These are phyloP conservation scores for Drosophila ironensis DNA, from an alignment of 1,140 invertebrate genomes.

Conservation along the genomic window DNA sequence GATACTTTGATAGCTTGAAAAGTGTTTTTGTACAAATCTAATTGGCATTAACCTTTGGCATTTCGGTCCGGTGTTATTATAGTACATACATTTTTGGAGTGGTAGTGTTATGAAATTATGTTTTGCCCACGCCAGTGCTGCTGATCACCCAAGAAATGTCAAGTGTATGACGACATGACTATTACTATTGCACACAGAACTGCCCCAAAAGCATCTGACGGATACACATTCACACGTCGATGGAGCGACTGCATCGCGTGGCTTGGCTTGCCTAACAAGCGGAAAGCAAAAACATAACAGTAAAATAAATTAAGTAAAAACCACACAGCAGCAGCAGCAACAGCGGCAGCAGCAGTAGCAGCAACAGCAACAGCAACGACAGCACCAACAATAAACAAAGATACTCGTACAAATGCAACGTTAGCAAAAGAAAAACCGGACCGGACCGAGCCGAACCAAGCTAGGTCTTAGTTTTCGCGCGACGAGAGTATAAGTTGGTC, in stretches of 20 bases:
- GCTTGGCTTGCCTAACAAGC: constrained; percentile 65
- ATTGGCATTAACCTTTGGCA: constrained; percentile 71
- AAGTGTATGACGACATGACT: constrained; percentile 40
- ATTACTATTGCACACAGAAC: constrained; percentile 20
- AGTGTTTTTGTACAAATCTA: constrained; percentile 33
- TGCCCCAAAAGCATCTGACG: constrained; percentile 59
- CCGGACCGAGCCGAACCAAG: constrained; percentile 57
- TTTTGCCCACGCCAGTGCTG: constrained; percentile 43
- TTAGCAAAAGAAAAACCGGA: constrained; percentile 49
- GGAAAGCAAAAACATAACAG: constrained; percentile 76
- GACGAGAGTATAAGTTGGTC: constrained; percentile 68
- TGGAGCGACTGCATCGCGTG: constrained; percentile 26
- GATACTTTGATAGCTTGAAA: constrained; percentile 18
- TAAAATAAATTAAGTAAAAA: constrained; percentile 77
- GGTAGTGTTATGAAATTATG: constrained; percentile 54
- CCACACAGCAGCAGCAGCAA: constrained; percentile 38
- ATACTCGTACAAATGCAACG: constrained; percentile 51
- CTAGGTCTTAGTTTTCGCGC: constrained; percentile 18
- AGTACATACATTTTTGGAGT: constrained; percentile 34
- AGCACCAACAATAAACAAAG: constrained; percentile 1
- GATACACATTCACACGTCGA: constrained; percentile 45
- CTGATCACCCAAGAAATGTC: constrained; percentile 57
- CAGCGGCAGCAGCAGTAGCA: constrained; percentile 22
- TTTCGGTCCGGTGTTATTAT: constrained; percentile 30
- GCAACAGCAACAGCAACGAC: background rate